These are phyloP conservation scores for Pteronura brasiliensis DNA, from an alignment of 2,113 vertebrate species.

Conservation along the genomic window DNA sequence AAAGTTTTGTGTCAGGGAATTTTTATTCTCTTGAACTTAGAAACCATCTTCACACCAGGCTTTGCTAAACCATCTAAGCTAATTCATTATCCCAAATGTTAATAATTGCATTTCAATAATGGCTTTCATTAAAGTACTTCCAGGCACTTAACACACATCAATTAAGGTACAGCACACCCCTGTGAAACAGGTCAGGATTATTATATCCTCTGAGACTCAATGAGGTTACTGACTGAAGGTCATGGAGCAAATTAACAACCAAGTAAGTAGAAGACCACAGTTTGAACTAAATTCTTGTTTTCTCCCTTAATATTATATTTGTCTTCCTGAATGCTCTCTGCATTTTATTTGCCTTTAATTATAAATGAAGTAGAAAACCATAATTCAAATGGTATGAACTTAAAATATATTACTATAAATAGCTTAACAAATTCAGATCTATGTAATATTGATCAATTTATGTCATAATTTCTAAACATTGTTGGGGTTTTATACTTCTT, in stretches of 20 bases:
- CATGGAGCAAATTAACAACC: conserved; percentile 66
- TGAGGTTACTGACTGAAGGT: conserved; percentile 71
- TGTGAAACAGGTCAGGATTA: conserved; percentile 73
- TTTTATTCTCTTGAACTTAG: conserved; percentile 66
- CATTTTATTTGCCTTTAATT: conserved; percentile 9
- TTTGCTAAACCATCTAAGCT: conserved; percentile 37
- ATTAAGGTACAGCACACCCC: conserved; percentile 72
- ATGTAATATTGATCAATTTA: not conserved
- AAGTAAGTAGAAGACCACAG: conserved; percentile 37
- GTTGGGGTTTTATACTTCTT: not conserved
- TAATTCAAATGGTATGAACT: conserved; percentile 22
- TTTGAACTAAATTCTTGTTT: conserved; percentile 48
- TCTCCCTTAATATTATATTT: conserved; percentile 29
- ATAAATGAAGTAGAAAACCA: conserved; percentile 6
- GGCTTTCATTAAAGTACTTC: conserved; percentile 72
- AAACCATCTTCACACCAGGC: conserved; percentile 46
- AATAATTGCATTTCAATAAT: conserved; percentile 74
- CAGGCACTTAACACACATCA: conserved; percentile 71
- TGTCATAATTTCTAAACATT: conserved; percentile 17
- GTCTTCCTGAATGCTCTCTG: not conserved
- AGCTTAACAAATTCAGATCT: not conserved
- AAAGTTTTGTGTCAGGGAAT: conserved; percentile 55
- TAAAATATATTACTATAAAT: conserved; percentile 3
- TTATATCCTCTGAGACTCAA: conserved; percentile 69
- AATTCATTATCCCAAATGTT: conserved; percentile 70